Evolutionary conservation across 1,140 invertebrate genomes (phyloP), one percentile per base, ranked within the genome.

Genomic region (Cheumatopsyche charites): DNA sequence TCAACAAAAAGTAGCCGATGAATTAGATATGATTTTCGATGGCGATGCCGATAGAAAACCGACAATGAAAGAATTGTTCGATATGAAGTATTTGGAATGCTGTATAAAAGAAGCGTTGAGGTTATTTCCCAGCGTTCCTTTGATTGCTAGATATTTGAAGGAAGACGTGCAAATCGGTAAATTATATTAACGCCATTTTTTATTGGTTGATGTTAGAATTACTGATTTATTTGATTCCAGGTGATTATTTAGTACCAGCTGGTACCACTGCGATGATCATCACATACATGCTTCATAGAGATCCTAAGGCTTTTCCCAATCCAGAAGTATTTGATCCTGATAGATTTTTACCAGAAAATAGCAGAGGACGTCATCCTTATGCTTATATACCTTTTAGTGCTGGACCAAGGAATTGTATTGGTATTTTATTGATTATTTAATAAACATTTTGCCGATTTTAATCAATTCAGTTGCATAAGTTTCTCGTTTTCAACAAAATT

Each of bases 351-450:
- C 80, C 82, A 11, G 84, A 86, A 71, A 87, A 88, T 76, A 80
- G 81, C 23, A 79, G 79, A 65, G 83, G 85, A 66, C 81, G 88
- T 73, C 83, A 89, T 77, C 87, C 88, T 1, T 90, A 85, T 76
- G 83, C 88, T 6, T 92, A 89, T 74, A 85, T 91, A 15, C 90
- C 90, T 12, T 93, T 93, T 78, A 90, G 89, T 75, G 90, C 89
- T 42, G 91, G 91, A 5, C 87, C 88, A 1, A 84, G 91, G 71
- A 92, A 91, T 78, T 92, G 89, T 76, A 88, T 91, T 29, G 89
- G 89, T 88, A 15, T 25, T 58, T 21, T 19, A 77, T 78, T 79
- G 79, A 75, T 41, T n/a, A n/a, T 41, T 21, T 65, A 43, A 42
- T 43, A 41, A 21, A 7, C 17, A 43, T 65, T n/a, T n/a, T n/a